Percentiles rank a stretch among this genome's conserved stretches.
Evolutionary conservation across 2,888 invertebrate species (phyloP).

Genomic region (Monopis laevigella): DNA sequence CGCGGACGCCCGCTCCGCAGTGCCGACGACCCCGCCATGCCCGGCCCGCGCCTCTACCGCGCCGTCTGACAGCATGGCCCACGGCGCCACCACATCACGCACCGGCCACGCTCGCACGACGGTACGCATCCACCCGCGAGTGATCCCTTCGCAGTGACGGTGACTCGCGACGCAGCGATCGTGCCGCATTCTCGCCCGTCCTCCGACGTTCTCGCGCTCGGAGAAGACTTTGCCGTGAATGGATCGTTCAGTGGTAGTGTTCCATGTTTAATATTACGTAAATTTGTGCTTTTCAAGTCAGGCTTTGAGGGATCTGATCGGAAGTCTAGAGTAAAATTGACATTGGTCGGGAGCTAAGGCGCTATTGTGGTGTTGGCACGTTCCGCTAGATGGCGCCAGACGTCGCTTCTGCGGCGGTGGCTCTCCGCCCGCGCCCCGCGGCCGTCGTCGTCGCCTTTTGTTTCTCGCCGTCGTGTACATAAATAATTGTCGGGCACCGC

Average conservation of each 20-base stretch:
- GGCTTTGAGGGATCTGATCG: no score
- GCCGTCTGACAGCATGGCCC: conserved; percentile 67
- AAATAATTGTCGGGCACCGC: conserved; percentile 58
- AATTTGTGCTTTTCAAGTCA: no score
- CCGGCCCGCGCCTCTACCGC: conserved; percentile 64
- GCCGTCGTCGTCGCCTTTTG: conserved; percentile 41
- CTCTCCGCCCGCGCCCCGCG: conserved; percentile 56
- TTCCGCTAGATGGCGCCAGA: conserved; percentile 60
- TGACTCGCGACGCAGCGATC: conserved; percentile 8
- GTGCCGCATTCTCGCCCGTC: neutral
- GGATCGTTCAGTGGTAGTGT: conserved; percentile 47
- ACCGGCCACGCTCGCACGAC: conserved; percentile 64
- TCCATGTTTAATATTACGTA: conserved; percentile 20
- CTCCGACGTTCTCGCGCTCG: conserved; percentile 12
- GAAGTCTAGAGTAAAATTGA: no score
- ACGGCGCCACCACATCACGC: conserved; percentile 64
- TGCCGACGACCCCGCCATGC: conserved; percentile 65
- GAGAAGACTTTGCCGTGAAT: conserved; percentile 1
- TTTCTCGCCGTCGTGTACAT: conserved; percentile 54
- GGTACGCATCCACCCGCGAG: conserved; percentile 41
- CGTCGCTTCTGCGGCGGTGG: conserved; percentile 64
- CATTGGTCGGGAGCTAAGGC: no score
- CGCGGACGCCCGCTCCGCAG: conserved; percentile 65
- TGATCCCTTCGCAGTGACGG: neutral
- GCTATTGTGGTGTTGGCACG: conserved; percentile 50